Conservation (phyloP, 2,888 invertebrate genomes). For the Cylindroiulus punctatus region DNA sequence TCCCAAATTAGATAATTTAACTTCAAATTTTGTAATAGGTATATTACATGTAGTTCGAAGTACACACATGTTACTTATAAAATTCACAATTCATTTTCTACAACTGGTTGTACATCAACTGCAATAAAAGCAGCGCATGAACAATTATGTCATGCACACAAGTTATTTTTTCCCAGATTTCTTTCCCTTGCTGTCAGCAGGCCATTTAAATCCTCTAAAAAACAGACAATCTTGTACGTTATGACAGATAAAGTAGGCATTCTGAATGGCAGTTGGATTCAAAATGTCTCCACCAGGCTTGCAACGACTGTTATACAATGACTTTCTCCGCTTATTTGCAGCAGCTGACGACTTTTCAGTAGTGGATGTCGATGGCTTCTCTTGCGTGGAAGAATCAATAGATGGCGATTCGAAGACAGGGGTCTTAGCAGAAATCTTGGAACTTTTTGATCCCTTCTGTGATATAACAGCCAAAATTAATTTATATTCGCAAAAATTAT, state of each 20-base stretch:
- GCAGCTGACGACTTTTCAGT: slow-evolving; percentile 2
- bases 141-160: too few relatives aligned
- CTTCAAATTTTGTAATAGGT: too few relatives aligned
- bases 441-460: not conserved
- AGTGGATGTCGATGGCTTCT: not conserved
- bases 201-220: slow-evolving; percentile 89
- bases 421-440: not conserved
- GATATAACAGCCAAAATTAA: not conserved
- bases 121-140: too few relatives aligned
- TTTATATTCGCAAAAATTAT: not conserved
- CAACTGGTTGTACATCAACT: too few relatives aligned
- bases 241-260: slow-evolving; percentile 92
- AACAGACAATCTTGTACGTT: slow-evolving; percentile 88
- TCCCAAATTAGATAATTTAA: too few relatives aligned
- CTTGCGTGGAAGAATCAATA: not conserved
- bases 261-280: slow-evolving; percentile 90
- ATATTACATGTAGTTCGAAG: too few relatives aligned
- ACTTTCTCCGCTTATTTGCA: slow-evolving; percentile 37
- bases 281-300: slow-evolving; percentile 74
- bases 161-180: slow-evolving; percentile 31
- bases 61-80: too few relatives aligned
- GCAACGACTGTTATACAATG: slow-evolving; percentile 52
- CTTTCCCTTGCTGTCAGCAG: slow-evolving; percentile 77
- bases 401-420: not conserved
- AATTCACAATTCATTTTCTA: too few relatives aligned